Evolutionary conservation across 1,140 invertebrate genomes (phyloP), one percentile per base, ranked within the genome.

Genomic region (Achroia grisella): DNA sequence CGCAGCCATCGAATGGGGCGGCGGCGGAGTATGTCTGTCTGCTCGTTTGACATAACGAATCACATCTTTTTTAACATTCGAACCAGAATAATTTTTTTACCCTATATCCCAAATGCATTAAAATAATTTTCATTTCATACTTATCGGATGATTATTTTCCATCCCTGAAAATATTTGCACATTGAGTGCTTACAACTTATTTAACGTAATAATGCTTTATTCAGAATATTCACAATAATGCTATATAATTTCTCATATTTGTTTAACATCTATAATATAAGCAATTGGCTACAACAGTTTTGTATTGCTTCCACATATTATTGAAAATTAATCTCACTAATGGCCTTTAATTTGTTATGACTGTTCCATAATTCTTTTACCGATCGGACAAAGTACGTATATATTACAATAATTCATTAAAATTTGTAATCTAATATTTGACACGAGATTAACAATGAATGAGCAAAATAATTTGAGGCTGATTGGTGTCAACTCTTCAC

Each of bases 301-400:
- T 59, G 53, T 64, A 72, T 56, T 57, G 57, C 75, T 82, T 82
- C 78, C 78, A 82, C 66, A 79, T 82, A 82, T 77, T 82, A 79
- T 79, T 79, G 48, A 61, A 59, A 23, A 65, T 71, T 61, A 65
- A 76, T 75, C 67, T 81, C 74, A 62, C 62, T 63, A 51, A 68
- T 74, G 68, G 70, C 71, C 71, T 57, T 46, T 57, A 49, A 39
- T 11, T 37, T 15, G 33, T 37, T 37, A n/a, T 15, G 35, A 15
- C 35, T 2, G 17, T 23, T 23, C 17, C 17, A 23, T 23, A 23
- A 23, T 23, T 23, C 17, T 3, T 6, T 23, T 3, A 23, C 17
- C 17, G 17, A 23, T 23, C 17, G 31, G 15, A 34, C 23, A 48
- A 48, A 29, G 41, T 37, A 36, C 43, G 32, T 45, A n/a, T 36